These are phyloP conservation scores for Tetranychus cinnabarinus DNA, from an alignment of 1,140 invertebrate genomes.

Conservation along the genomic window DNA sequence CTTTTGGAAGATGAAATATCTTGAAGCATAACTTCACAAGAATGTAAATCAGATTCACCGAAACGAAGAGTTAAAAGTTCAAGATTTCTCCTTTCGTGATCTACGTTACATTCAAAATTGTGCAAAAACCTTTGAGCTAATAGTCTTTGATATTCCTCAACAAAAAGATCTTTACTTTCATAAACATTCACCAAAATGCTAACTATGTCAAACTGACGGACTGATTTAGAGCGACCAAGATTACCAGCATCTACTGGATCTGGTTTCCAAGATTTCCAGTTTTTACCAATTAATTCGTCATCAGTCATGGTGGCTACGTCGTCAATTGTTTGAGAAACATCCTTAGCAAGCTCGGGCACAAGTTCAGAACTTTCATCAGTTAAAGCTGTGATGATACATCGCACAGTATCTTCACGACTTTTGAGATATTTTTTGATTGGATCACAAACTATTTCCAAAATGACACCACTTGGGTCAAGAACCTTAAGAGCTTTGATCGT, in stretches of 20 bases:
- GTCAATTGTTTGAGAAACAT: slow-evolving; percentile 29
- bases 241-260: slow-evolving; percentile 61
- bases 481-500: slow-evolving; percentile 75
- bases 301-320: slow-evolving; percentile 29
- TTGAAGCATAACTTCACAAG: slow-evolving; percentile 96
- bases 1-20: slow-evolving; percentile 57
- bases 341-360: slow-evolving; percentile 64
- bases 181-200: slow-evolving; percentile 96
- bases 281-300: slow-evolving; percentile 28
- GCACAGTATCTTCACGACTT: slow-evolving; percentile 65
- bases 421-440: slow-evolving; percentile 46
- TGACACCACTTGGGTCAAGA: slow-evolving; percentile 72
- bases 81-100: slow-evolving; percentile 79
- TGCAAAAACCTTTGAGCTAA: slow-evolving; percentile 73
- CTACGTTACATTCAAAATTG: slow-evolving; percentile 63
- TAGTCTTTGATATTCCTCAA: slow-evolving; percentile 87
- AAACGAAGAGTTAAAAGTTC: slow-evolving; percentile 84
- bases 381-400: slow-evolving; percentile 75
- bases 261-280: slow-evolving; percentile 78
- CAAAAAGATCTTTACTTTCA: slow-evolving; percentile 91
- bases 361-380: slow-evolving; percentile 70
- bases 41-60: slow-evolving; percentile 82
- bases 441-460: slow-evolving; percentile 80
- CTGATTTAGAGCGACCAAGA: neutral
- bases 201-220: slow-evolving; percentile 62